Evolutionary conservation across 2,888 invertebrate genomes (phyloP).

Genomic region (Folsomia candida): DNA sequence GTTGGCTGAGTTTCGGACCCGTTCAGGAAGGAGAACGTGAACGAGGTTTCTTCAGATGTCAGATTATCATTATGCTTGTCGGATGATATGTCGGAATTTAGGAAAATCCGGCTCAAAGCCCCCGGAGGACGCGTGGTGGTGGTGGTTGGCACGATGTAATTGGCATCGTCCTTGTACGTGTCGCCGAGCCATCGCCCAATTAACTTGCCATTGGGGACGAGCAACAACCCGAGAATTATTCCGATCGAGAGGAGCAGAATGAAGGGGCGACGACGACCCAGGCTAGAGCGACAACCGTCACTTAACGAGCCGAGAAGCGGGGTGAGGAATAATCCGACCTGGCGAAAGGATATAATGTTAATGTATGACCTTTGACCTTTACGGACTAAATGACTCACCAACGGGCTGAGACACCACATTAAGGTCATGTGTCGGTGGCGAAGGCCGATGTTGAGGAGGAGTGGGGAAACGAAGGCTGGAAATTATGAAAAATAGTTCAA

Average conservation of each 20-base stretch:
- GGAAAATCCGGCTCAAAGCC: not conserved
- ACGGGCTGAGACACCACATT: conserved; percentile 91
- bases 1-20: too few species aligned
- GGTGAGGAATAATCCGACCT: conserved; percentile 85
- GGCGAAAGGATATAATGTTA: not conserved
- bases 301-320: conserved; percentile 88
- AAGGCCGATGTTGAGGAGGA: conserved; percentile 86
- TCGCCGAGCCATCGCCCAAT: conserved; percentile 83
- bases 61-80: too few species aligned
- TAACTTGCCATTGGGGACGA: conserved; percentile 88
- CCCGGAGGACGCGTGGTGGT: not conserved
- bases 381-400: too few species aligned
- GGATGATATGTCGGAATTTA: too few species aligned
- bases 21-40: too few species aligned
- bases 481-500: too few species aligned
- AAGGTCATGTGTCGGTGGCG: conserved; percentile 91
- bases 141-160: not conserved
- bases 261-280: conserved; percentile 87
- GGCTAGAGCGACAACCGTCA: conserved; percentile 76
- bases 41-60: not conserved
- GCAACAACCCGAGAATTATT: conserved; percentile 78
- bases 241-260: conserved; percentile 85
- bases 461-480: conserved; percentile 96
- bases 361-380: too few species aligned
- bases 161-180: conserved; percentile 44